Conservation (phyloP, 2,797 vertebrate species). For the Prunella strophiata region DNA sequence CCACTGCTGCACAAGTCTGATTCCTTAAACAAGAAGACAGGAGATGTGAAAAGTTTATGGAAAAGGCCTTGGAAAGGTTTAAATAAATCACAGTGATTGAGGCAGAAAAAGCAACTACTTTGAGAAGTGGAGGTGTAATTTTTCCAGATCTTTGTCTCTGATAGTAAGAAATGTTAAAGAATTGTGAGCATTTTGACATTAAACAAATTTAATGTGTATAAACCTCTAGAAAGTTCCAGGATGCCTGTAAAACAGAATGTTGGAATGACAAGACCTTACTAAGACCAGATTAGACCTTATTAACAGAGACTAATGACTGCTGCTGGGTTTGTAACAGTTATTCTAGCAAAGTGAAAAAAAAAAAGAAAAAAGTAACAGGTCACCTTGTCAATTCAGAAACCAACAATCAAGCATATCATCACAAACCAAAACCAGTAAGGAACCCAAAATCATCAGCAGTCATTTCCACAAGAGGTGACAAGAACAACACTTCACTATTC, state of each 20-base stretch:
- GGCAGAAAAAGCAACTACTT: background rate
- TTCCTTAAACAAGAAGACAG: background rate
- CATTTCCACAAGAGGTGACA: background rate
- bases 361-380: background rate
- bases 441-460: background rate
- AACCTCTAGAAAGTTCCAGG: background rate
- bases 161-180: background rate
- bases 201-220: background rate
- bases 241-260: background rate
- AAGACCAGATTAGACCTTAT: background rate
- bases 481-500: background rate
- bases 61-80: background rate
- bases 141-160: background rate
- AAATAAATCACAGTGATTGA: background rate
- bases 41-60: background rate
- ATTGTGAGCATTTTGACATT: background rate
- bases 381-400: background rate
- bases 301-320: background rate
- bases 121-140: background rate
- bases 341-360: background rate
- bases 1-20: background rate
- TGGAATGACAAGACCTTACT: background rate
- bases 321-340: background rate
- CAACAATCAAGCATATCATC: background rate
- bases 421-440: background rate